Evolutionary conservation across 2,113 vertebrate species (phyloP), one percentile per base, ranked within the genome.

Genomic region (Halcyon senegalensis): DNA sequence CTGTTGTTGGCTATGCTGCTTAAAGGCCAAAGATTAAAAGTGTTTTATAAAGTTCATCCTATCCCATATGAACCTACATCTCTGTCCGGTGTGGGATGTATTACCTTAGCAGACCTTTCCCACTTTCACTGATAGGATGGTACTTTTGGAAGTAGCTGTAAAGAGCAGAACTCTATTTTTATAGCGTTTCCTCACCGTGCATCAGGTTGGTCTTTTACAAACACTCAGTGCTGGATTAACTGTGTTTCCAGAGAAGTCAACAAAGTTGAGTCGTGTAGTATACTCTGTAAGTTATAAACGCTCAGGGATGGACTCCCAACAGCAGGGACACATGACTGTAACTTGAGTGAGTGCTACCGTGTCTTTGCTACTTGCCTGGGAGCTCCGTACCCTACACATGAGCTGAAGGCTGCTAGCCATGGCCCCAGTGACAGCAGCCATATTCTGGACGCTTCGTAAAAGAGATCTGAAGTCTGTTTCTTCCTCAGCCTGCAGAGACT

Each of bases 11-110:
- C 89, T 88, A 43, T 35, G 62, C 89, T 93, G 75, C 70, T 94
- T 97, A 96, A 93, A 97, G 92, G 92, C 95, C 94, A 94, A 94
- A 97, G 95, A 96, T 93, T 96, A 96, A 94, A 96, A 95, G 77
- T 93, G 53, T 53, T 96, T 91, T 84, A 74, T 81, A 84, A 96
- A 98, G 93, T 96, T 93, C 95, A 96, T 80, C 62, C 44, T 94
- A 28, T 91, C 82, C 83, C 72, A 69, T 68, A 46, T 63, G 91
- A 89, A 79, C 70, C 88, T 86, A 33, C 56, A 50, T 92, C 93
- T 69, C 80, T 60, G 87, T 35, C 67, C 4, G 3, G 46, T 69
- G 84, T 35, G 75, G 67, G 92, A 82, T 85, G 66, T 43, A 11
- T 73, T 63, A 50, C 63, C 81, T 88, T 50, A 66, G 60, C 58